A percentile compares a stretch with the other conserved stretches of the same genome.
phyloP scores from a whole-genome alignment of 2,797 vertebrate genomes.

The Notoglanidium macrostoma region DNA sequence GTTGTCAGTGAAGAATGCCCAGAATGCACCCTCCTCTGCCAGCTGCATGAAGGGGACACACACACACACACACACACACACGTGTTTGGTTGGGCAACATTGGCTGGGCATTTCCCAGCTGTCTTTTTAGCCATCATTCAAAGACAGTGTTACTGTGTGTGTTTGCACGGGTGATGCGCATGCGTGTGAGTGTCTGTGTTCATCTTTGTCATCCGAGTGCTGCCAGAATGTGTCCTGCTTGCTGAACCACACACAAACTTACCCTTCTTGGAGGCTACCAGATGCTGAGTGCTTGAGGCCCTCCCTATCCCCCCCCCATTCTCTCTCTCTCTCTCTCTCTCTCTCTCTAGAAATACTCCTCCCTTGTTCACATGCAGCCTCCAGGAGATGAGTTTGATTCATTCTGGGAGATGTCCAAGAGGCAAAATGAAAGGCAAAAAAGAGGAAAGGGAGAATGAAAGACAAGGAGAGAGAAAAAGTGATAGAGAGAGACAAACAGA shows the following conservation, averaged over 20 bases:
- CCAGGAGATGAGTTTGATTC: conserved; percentile 67
- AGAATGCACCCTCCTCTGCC: conserved; percentile 55
- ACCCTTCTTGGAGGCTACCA: conserved; percentile 62
- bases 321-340: conserved; percentile 4
- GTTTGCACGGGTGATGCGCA: conserved; percentile 20
- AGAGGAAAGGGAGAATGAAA: conserved; percentile 25
- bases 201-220: conserved; percentile 56
- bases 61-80: conserved; percentile 49
- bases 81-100: conserved; percentile 58
- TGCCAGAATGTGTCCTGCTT: conserved; percentile 54
- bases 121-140: conserved; percentile 61
- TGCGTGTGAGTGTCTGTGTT: conserved; percentile 17
- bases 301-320: background rate
- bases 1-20: conserved; percentile 60
- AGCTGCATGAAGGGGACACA: conserved; percentile 57
- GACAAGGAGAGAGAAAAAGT: conserved; percentile 13
- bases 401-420: conserved; percentile 62
- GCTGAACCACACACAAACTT: conserved; percentile 46
- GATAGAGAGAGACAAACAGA: conserved; percentile 45
- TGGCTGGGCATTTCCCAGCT: conserved; percentile 60
- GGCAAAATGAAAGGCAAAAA: conserved; percentile 44
- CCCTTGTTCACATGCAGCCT: conserved; percentile 50
- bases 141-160: conserved; percentile 44
- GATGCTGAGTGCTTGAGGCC: conserved; percentile 63
- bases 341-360: conserved; percentile 28